Base-by-base conservation (phyloP, 2,113 vertebrate genomes). In the Brachyistius frenatus region DNA sequence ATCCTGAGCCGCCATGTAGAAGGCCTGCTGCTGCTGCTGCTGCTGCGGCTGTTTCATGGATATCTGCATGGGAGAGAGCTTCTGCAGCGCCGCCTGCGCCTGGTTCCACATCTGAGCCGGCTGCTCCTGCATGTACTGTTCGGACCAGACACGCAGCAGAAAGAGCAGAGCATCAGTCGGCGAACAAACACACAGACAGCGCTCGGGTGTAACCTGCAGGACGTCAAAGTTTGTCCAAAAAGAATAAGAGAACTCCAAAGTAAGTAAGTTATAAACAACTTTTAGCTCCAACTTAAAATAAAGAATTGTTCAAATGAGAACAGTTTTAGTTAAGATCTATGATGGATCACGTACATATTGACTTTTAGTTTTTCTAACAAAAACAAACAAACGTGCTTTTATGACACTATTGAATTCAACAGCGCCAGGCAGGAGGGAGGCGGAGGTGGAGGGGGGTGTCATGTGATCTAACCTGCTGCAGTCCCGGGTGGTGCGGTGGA, bases 61-160 rank as follows among this genome's bases (percentile, higher is more conserved):
- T 95, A 98, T 94, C 79, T 89, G 93, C 77, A 95, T 78, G 49
- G 91, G 78, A 39, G 96, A 53, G 46, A 97, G 94, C 94, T 99
- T 98, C 93, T 96, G 96, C 92, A 98, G 92, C 0, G 95, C 93
- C 31, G 96, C 94, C 92, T 96, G 97, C 89, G 94, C 94, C n/a
- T 96, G 96, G 91, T 88, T 97, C 98, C 98, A 99, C 85, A 99
- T 95, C 92, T 97, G 96, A 75, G 96, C 96, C 5, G 96, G 94
- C 7, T 96, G 94, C 36, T 99, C 97, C 80, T 97, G 96, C 52
- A 96, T 95, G 89, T 95, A 99, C 96, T 98, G 83, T 68, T 64
- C 83, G 46, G 80, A 76, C 2, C 32, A 36, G 4, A 73, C 47
- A 66, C 39, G 46, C 53, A 39, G 23, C 23, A 56, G 0, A 4